Evolutionary conservation across 2,888 invertebrate genomes (phyloP), one percentile per base, ranked within the genome.

Genomic region (Drosophila paracracens): DNA sequence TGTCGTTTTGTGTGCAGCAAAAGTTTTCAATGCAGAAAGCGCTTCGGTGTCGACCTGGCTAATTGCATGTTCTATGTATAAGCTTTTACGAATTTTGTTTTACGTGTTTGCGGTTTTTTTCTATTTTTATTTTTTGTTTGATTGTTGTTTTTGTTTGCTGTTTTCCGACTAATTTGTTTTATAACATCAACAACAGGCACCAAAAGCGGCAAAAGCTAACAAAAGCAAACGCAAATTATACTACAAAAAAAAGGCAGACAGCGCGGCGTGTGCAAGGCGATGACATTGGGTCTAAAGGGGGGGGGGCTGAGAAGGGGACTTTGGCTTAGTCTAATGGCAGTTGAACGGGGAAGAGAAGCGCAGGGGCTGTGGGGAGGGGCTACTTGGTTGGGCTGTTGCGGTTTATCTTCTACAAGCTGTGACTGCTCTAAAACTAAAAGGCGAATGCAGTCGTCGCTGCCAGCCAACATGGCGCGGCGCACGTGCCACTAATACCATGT

Each of bases 121-220:
- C 33, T 76, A 76, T 69, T 70, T 56, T 1, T 68, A 59, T 57
- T 65, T 64, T 66, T 68, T 74, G 33, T 40, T 61, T 72, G 16
- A n/a, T 51, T 36, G 25, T 66, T 74, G 71, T 59, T 66, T 53
- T 64, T 65, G 61, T 66, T 73, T 74, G 74, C 80, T 81, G 70
- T 80, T 77, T 87, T 81, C 81, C 71, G 79, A 81, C 88, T 88
- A 86, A 88, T 86, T 86, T 88, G 88, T 86, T 86, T 83, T 88
- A 81, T 86, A 86, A 88, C 88, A 85, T 77, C 81, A 81, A 82
- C 74, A 77, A n/a, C 54, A 27, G 76, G 76, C 72, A 53, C 51
- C 63, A 51, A 57, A 64, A 74, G 79, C 75, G 48, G 57, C 65
- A 50, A 61, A 65, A 65, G 76, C 74, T 51, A 75, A 77, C 71